Conservation (phyloP, 1,140 invertebrate species). For the Aphidius gifuensis region DNA sequence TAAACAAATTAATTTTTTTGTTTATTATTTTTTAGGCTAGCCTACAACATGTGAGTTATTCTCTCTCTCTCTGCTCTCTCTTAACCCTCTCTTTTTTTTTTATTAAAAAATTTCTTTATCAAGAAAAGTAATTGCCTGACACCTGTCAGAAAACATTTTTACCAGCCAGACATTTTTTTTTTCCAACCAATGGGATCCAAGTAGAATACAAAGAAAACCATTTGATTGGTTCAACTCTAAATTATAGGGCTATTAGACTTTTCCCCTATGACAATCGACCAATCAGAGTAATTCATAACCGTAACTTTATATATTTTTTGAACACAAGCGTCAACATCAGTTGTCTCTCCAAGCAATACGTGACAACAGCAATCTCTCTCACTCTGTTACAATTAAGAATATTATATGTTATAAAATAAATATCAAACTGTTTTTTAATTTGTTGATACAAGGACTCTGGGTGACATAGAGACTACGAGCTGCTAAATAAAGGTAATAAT, state of each 20-base stretch:
- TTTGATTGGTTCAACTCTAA: no score
- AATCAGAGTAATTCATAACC: slow-evolving; percentile 26
- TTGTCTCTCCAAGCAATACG: slow-evolving; percentile 14
- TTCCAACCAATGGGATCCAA: no score
- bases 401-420: no score
- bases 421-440: not conserved
- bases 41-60: no score
- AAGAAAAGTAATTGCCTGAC: no score
- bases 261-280: not conserved
- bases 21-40: not conserved
- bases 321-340: slow-evolving; percentile 34
- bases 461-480: not conserved
- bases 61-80: no score
- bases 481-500: not conserved
- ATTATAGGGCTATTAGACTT: no score
- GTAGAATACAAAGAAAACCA: no score
- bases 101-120: no score
- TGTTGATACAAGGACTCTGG: not conserved
- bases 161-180: no score
- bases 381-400: not conserved
- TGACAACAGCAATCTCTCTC: not conserved
- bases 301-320: slow-evolving; percentile 36
- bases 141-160: no score
- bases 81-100: no score
- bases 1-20: not conserved